phyloP scores from a whole-genome alignment of 2,113 vertebrate species.

The Symphodus melops region DNA sequence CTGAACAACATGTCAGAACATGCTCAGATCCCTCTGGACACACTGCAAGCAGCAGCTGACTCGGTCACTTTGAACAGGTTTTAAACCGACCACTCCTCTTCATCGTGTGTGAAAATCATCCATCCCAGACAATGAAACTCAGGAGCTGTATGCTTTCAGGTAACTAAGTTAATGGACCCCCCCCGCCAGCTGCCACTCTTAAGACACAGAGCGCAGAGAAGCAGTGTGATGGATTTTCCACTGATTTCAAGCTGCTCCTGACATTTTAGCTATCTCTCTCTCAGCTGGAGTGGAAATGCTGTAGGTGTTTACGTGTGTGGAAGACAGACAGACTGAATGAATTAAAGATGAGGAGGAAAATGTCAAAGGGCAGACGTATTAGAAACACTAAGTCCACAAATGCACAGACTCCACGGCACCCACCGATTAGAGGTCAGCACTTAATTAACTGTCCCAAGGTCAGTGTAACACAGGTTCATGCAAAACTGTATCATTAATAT shows the following conservation, averaged over 20 bases:
- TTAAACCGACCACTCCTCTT: not conserved
- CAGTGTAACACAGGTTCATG: not conserved
- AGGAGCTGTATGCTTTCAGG: not conserved
- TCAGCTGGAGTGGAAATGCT: conserved; percentile 50
- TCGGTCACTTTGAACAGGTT: not conserved
- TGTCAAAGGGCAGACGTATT: conserved; percentile 51
- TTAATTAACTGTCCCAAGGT: not conserved
- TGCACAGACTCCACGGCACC: not conserved
- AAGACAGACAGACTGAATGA: conserved; percentile 57
- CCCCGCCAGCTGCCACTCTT: conserved; percentile 8
- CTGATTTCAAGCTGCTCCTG: conserved; percentile 65
- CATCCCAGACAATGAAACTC: conserved; percentile 6
- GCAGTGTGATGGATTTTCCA: conserved; percentile 47
- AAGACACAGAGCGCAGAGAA: conserved; percentile 29
- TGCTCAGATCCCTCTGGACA: conserved; percentile 42
- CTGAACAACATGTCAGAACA: conserved; percentile 26
- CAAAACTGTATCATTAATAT: not conserved
- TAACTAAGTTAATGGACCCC: conserved; percentile 16
- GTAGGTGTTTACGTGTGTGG: conserved; percentile 47
- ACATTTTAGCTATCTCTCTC: conserved; percentile 66
- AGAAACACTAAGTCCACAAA: conserved; percentile 3
- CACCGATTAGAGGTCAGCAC: not conserved
- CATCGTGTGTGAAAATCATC: conserved; percentile 4
- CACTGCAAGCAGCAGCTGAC: conserved; percentile 8
- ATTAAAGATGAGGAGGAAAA: conserved; percentile 67